Percentiles rank a stretch among this genome's conserved stretches.
Conservation (phyloP, 2,888 invertebrate genomes). For the Leucophenga maculata region DNA sequence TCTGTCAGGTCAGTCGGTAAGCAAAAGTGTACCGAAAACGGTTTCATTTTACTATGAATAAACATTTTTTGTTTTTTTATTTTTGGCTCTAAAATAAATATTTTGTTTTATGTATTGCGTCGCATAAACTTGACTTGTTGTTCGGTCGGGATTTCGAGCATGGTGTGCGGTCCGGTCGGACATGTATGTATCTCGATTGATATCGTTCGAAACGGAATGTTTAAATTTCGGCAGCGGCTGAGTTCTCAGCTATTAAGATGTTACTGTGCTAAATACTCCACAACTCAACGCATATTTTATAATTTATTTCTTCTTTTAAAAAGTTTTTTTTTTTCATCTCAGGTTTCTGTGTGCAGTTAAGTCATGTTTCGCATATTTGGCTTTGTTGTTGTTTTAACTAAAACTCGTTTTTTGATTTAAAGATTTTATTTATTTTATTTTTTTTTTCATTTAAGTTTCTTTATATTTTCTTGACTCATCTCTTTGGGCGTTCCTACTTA, state of each 20-base stretch:
- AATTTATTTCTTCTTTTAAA: background rate
- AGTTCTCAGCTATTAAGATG: slow-evolving; percentile 6
- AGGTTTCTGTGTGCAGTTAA: background rate
- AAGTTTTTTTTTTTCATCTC: slow-evolving; percentile 1
- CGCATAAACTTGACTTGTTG: background rate
- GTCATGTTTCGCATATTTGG: slow-evolving; percentile 21
- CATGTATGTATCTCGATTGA: background rate
- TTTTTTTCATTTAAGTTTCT: background rate
- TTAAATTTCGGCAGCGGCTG: background rate
- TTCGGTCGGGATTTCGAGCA: background rate
- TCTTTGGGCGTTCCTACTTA: slow-evolving; percentile 19
- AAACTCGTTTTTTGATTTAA: slow-evolving; percentile 17
- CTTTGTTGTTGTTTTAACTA: slow-evolving; percentile 5
- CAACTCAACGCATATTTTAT: background rate
- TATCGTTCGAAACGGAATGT: background rate
- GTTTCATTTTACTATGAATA: slow-evolving; percentile 1
- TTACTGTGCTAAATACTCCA: slow-evolving; percentile 18
- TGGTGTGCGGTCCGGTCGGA: background rate
- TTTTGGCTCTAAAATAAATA: background rate
- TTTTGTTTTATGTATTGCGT: slow-evolving; percentile 5
- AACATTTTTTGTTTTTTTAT: slow-evolving; percentile 4
- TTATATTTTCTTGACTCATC: slow-evolving; percentile 18
- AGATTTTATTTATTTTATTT: background rate
- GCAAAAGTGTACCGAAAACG: background rate
- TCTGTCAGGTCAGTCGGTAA: slow-evolving; percentile 6